phyloP scores from a whole-genome alignment of 2,888 invertebrate genomes.

The Mythimna pallens region DNA sequence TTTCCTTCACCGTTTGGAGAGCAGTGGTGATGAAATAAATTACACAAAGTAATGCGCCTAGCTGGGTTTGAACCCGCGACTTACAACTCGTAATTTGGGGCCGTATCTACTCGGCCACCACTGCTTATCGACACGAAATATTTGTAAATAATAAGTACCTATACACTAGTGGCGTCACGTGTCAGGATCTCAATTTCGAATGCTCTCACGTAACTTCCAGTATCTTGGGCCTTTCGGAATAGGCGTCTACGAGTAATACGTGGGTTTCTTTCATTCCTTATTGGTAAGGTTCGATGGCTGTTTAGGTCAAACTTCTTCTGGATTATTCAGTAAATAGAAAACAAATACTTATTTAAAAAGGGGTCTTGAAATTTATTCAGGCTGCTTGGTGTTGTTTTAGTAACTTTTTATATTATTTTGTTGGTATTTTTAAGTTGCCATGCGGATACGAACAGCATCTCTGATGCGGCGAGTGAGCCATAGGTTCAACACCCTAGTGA shows the following conservation, averaged over 20 bases:
- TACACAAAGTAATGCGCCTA: too few relatives aligned
- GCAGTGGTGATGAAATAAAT: too few relatives aligned
- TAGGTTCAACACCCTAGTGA: too few relatives aligned
- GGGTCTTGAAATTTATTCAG: not conserved
- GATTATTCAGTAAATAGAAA: not conserved
- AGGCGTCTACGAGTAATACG: constrained; percentile 15
- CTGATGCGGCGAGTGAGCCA: too few relatives aligned
- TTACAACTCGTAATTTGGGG: too few relatives aligned
- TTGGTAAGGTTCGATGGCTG: constrained; percentile 12
- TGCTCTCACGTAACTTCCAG: constrained; percentile 44
- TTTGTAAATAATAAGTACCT: not conserved
- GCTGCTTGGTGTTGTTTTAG: not conserved
- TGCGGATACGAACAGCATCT: too few relatives aligned
- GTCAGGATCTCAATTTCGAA: constrained; percentile 37
- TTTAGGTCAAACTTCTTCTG: not conserved
- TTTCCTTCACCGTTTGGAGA: too few relatives aligned
- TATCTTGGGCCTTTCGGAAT: constrained; percentile 23
- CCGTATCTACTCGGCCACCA: too few relatives aligned
- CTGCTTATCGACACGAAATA: too few relatives aligned
- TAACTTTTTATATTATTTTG: not conserved
- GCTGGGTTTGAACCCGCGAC: too few relatives aligned
- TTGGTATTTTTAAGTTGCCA: too few relatives aligned
- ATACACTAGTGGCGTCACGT: not conserved
- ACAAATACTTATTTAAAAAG: not conserved
- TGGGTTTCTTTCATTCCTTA: constrained; percentile 25